Evolutionary conservation across 2,113 vertebrate species (phyloP).

Genomic region (Malurus alboscapulatus): DNA sequence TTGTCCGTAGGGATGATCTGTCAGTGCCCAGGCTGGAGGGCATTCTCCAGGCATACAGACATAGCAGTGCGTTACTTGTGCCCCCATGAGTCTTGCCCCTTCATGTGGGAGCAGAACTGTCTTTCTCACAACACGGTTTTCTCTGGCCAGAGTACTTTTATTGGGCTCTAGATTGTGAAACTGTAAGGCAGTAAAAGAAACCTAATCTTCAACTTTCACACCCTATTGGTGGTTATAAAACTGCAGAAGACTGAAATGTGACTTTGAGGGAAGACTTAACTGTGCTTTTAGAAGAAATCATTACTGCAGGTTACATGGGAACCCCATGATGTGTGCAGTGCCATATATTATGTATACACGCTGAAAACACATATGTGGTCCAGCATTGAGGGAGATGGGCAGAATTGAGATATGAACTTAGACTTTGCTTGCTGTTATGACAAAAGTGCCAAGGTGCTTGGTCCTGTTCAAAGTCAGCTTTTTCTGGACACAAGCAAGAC

Average conservation of each 20-base stretch:
- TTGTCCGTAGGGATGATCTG: neutral
- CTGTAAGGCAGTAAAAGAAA: neutral
- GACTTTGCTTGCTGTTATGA: neutral
- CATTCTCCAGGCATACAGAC: accelerated
- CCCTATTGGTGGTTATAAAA: neutral
- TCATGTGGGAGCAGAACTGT: accelerated
- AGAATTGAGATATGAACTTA: neutral
- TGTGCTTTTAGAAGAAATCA: neutral
- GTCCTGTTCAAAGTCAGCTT: neutral
- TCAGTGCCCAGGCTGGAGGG: neutral
- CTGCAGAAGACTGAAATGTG: neutral
- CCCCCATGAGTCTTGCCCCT: neutral
- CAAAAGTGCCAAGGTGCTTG: neutral
- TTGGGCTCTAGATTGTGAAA: neutral
- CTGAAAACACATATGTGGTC: neutral
- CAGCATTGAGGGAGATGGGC: neutral
- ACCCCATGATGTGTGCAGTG: neutral
- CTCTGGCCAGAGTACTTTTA: neutral
- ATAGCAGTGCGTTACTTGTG: neutral
- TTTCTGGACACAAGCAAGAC: neutral
- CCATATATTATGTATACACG: no score
- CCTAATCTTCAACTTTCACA: neutral
- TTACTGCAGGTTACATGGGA: neutral
- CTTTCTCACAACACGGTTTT: neutral
- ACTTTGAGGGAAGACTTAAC: neutral